These are phyloP conservation scores for Dioctria linearis DNA, from an alignment of 2,888 invertebrate genomes.

Conservation along the genomic window DNA sequence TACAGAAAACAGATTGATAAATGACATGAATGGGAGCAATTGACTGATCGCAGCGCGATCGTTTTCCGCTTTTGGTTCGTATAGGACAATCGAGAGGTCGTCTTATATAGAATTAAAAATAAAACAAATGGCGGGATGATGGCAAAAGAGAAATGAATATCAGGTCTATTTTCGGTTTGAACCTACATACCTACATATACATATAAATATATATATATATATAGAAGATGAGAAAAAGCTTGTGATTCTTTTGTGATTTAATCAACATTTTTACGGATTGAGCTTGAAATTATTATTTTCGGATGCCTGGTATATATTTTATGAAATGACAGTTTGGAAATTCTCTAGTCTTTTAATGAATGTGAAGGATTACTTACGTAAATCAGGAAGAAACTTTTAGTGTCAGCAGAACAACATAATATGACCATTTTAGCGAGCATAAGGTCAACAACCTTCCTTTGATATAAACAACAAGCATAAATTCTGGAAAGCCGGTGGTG, in stretches of 20 bases:
- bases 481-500: constrained; percentile 21
- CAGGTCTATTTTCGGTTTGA: constrained; percentile 30
- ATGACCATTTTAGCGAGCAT: constrained; percentile 22
- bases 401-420: constrained; percentile 14
- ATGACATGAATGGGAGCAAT: constrained; percentile 32
- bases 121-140: background rate
- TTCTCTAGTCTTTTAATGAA: background rate
- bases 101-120: background rate
- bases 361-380: constrained; percentile 1
- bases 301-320: background rate
- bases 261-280: constrained; percentile 3
- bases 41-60: constrained; percentile 15
- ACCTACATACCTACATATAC: no score
- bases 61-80: background rate
- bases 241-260: constrained; percentile 14
- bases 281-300: constrained; percentile 33
- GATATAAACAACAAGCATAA: constrained; percentile 40
- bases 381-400: background rate
- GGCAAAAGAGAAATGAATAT: background rate
- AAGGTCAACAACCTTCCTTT: constrained; percentile 25
- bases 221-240: constrained; percentile 13
- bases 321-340: no score
- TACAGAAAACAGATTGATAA: constrained; percentile 16
- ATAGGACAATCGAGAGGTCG: background rate
- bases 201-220: background rate